These are phyloP conservation scores for Hydrophis major DNA, from an alignment of 2,797 vertebrate species.

Conservation along the genomic window DNA sequence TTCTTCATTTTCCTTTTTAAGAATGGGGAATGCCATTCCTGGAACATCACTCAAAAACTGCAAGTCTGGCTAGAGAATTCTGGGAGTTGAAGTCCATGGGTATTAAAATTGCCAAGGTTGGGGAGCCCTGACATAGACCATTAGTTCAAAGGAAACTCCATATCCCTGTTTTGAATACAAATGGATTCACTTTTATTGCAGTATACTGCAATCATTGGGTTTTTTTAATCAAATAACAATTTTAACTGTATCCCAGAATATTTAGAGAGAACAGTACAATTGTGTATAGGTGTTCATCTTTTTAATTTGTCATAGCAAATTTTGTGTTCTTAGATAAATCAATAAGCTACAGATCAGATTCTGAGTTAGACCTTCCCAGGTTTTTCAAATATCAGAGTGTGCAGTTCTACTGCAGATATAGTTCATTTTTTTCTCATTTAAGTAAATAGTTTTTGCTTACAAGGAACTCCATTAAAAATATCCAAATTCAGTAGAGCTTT, in stretches of 20 bases:
- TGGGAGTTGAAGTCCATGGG: not conserved
- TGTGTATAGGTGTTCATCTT: not conserved
- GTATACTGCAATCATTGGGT: not conserved
- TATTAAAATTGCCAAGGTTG: not conserved
- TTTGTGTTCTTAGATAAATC: not conserved
- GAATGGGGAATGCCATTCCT: not conserved
- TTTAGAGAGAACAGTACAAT: not conserved
- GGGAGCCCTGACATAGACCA: not conserved
- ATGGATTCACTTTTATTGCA: not conserved
- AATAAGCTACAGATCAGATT: not conserved
- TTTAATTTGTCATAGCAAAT: not conserved
- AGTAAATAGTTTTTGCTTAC: not conserved
- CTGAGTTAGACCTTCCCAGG: not conserved
- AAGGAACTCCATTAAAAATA: not conserved
- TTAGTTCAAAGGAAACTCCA: not conserved
- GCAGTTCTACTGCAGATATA: not conserved
- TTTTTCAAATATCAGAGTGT: not conserved
- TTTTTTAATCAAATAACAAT: not conserved
- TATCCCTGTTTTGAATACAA: not conserved
- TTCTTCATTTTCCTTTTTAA: not conserved
- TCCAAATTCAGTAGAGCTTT: not conserved
- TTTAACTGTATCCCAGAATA: not conserved
- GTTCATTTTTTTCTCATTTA: not conserved
- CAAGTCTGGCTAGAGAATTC: not conserved
- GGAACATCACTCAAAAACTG: not conserved